A percentile compares a stretch with the other conserved stretches of the same genome.
Conservation (phyloP, 1,140 invertebrate species). For the Neotoxoptera formosana region DNA sequence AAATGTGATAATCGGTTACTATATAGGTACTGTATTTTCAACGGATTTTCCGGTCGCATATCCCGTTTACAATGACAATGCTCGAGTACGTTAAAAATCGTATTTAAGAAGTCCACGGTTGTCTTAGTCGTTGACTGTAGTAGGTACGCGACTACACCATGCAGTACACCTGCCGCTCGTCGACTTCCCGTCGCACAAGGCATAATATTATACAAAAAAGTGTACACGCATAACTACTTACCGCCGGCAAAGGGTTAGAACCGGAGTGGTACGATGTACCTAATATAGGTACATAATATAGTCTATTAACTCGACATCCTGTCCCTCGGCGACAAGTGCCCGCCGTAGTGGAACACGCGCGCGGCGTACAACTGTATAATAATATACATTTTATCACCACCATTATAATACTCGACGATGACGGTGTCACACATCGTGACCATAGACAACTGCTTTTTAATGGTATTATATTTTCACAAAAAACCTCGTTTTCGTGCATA, state of each 20-base stretch:
- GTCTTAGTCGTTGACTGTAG: background rate
- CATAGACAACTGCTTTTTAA: conserved; percentile 18
- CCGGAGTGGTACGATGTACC: background rate
- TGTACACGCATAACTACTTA: conserved; percentile 6
- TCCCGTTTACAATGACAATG: background rate
- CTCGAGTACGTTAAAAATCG: conserved; percentile 18
- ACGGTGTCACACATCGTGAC: background rate
- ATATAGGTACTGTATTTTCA: background rate
- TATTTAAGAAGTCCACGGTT: background rate
- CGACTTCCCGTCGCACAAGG: conserved; percentile 43
- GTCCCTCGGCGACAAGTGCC: conserved; percentile 13
- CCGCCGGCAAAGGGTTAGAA: conserved; percentile 5
- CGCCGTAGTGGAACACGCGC: conserved; percentile 33
- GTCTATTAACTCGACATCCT: conserved; percentile 27
- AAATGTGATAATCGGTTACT: background rate
- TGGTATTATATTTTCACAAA: background rate
- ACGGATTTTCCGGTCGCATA: background rate
- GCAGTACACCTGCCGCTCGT: conserved; percentile 13
- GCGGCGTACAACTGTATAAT: background rate
- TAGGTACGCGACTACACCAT: background rate
- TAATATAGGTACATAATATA: background rate
- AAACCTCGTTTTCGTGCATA: background rate
- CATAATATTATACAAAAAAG: background rate
- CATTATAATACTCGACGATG: background rate
- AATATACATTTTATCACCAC: background rate